Conservation (phyloP, 2,113 vertebrate species). For the Xenopus borealis region DNA sequence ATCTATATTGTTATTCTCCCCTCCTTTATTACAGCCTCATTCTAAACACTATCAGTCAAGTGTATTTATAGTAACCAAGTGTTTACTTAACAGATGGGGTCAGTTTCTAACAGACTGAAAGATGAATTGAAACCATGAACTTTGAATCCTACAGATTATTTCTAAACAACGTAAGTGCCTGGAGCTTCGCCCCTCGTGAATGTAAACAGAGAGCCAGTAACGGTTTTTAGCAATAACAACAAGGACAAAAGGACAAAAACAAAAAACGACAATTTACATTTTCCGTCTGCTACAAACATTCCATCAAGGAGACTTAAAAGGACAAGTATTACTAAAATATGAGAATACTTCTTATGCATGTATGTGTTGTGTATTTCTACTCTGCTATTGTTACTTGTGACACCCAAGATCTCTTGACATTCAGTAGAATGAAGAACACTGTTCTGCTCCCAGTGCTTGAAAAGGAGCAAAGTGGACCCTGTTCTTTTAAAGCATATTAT, state of each 20-base stretch:
- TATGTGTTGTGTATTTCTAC: no score
- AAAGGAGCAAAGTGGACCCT: no score
- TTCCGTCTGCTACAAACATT: no score
- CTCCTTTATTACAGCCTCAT: conserved; percentile 28
- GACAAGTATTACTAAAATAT: no score
- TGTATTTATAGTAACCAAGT: conserved; percentile 33
- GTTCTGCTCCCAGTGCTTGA: no score
- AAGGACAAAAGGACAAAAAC: not conserved
- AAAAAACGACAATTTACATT: no score
- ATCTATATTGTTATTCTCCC: not conserved
- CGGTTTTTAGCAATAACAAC: conserved; percentile 6
- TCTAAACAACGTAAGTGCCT: conserved; percentile 45
- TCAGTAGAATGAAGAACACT: no score
- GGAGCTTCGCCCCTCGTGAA: conserved; percentile 14
- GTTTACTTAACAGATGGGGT: conserved; percentile 23
- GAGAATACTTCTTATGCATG: no score
- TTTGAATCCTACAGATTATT: conserved; percentile 39
- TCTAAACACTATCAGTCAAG: conserved; percentile 34
- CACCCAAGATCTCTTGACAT: no score
- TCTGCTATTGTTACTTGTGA: no score
- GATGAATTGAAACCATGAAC: conserved; percentile 31
- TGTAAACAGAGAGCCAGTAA: conserved; percentile 18
- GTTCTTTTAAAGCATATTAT: no score
- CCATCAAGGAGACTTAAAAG: no score
- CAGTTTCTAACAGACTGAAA: conserved; percentile 19